Evolutionary conservation across 2,888 invertebrate species (phyloP).

Genomic region (Nematopogon swammerdamellus): DNA sequence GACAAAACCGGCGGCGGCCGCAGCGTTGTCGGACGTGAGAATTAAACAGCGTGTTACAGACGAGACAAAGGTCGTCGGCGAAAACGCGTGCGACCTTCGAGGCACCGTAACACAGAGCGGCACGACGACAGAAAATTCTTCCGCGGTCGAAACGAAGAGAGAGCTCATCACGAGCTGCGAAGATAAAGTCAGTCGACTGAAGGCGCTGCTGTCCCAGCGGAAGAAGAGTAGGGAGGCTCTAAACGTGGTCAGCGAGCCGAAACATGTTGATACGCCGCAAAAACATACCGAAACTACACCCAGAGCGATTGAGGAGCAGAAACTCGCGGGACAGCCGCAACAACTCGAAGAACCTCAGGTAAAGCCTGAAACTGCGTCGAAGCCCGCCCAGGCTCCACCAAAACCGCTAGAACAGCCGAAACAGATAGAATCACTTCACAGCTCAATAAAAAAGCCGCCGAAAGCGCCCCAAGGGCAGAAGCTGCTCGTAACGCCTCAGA

Average conservation of each 20-base stretch:
- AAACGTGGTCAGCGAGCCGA: constrained; percentile 10
- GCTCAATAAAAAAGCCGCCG: no score
- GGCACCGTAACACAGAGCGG: constrained; percentile 4
- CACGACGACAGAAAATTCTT: constrained; percentile 5
- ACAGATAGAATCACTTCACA: no score
- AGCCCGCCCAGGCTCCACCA: no score
- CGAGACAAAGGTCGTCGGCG: constrained; percentile 12
- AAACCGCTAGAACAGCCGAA: no score
- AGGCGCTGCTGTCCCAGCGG: constrained; percentile 26
- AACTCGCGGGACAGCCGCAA: no score
- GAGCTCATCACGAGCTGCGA: constrained; percentile 32
- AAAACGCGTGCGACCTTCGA: constrained; percentile 6
- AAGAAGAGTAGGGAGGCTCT: constrained; percentile 15
- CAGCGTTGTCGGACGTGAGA: constrained; percentile 3
- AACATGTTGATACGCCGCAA: constrained; percentile 9
- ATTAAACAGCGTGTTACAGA: neutral
- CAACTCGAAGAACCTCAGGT: neutral
- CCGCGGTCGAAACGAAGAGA: constrained; percentile 13
- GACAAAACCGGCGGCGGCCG: neutral
- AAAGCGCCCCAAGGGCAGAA: no score
- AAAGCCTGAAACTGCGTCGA: no score
- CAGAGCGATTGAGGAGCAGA: no score
- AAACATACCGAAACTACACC: no score
- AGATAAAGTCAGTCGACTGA: constrained; percentile 34
- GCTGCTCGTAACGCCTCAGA: no score